Evolutionary conservation across 2,888 invertebrate genomes (phyloP), one percentile per base, ranked within the genome.

Genomic region (Megaustenia siamemsis): DNA sequence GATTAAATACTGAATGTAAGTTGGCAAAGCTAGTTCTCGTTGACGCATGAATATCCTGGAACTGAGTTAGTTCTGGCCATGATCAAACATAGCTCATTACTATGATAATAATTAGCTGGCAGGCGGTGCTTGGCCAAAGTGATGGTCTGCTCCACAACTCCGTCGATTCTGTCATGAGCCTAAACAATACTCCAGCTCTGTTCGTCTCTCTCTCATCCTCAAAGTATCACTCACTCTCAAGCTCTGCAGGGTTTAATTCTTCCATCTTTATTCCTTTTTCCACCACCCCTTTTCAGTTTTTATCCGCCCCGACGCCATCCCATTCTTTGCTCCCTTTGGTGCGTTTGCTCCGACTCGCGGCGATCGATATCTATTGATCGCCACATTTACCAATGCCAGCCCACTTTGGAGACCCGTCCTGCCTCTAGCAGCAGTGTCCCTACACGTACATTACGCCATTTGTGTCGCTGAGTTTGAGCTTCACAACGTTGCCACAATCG

Each of bases 41-140:
- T 76, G 49, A 24, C 77, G 21, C 32, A 38, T 38, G 60, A 56
- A 45, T 79, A 66, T n/a, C 2, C 43, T 0, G 8, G 49, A 21
- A 4, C 43, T 10, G 69, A 15, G n/a, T 53, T 49, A 49, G 69
- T 5, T 43, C 68, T 38, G 53, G 63, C 53, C 69, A 69, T 35
- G 60, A 77, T 77, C 77, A 38, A 40, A 68, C 69, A 24, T 53
- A 40, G 82, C 82, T 82, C 82, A 82, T 82, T 82, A 82, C 38
- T 73, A 73, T 73, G 73, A 43, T 82, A 68, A 82, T 75, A 82
- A 82, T 82, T 82, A 73, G 82, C 82, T 45, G n/a, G 49, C 43
- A 40, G 63, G 82, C 82, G 75, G 53, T 56, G 82, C 81, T 40
- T 68, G 81, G 10, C 35, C 71, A 28, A 40, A 49, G 32, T 32